Evolutionary conservation across 2,113 vertebrate species (phyloP).

Genomic region (Pontoporia blainvillei): DNA sequence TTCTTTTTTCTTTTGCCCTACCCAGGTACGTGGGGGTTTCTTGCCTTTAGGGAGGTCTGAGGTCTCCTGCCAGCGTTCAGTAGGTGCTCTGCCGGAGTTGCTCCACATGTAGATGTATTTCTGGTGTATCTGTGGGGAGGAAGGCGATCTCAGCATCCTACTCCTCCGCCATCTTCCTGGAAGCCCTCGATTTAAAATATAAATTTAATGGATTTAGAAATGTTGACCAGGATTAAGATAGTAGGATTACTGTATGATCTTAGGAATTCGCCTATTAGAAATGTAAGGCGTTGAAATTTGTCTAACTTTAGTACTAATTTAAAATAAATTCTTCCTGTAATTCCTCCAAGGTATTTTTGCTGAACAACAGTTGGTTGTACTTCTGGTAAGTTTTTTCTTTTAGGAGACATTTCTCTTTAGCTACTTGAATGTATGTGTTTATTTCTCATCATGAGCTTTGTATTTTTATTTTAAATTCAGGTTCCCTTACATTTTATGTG

Average conservation of each 20-base stretch:
- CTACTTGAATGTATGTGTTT: neutral
- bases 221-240: neutral
- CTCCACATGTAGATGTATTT: too few species aligned
- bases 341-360: neutral
- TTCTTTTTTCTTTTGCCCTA: too few species aligned
- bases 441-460: neutral
- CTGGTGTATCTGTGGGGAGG: too few species aligned
- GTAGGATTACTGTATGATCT: neutral
- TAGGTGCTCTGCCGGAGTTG: too few species aligned
- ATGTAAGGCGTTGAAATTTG: neutral
- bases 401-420: neutral
- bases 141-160: rapidly evolving
- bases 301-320: neutral
- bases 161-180: too few species aligned
- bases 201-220: neutral
- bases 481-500: neutral
- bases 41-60: too few species aligned
- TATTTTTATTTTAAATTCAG: neutral
- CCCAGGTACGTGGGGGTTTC: too few species aligned
- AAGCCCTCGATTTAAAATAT: neutral
- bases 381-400: neutral
- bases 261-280: neutral
- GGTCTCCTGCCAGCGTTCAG: too few species aligned
- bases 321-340: neutral
- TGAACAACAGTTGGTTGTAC: neutral